phyloP scores from a whole-genome alignment of 1,140 invertebrate species.

The Conus betulinus region DNA sequence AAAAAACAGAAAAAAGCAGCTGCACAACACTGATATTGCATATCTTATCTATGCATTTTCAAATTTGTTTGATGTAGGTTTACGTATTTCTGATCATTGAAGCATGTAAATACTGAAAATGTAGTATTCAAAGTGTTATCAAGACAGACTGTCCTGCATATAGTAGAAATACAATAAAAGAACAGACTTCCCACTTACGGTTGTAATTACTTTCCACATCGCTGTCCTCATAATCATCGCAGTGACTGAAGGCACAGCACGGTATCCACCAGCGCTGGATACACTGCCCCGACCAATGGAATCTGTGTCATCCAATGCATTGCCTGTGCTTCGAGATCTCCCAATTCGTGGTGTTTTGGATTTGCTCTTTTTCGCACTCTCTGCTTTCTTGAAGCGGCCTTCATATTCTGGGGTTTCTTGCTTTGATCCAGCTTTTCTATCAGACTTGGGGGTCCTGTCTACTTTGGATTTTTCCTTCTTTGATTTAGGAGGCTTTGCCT shows the following conservation, averaged over 20 bases:
- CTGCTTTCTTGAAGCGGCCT: constrained; percentile 37
- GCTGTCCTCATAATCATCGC: constrained; percentile 37
- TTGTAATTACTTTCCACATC: constrained; percentile 39
- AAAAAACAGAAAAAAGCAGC: too few species aligned
- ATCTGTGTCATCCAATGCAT: constrained; percentile 30
- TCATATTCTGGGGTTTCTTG: constrained; percentile 13
- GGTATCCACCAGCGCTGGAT: neutral
- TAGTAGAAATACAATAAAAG: too few species aligned
- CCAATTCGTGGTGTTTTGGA: constrained; percentile 40
- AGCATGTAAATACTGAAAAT: too few species aligned
- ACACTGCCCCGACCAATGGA: constrained; percentile 23
- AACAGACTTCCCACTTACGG: constrained; percentile 32
- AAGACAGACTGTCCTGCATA: too few species aligned
- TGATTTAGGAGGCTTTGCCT: neutral
- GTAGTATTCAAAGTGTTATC: too few species aligned
- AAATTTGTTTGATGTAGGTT: too few species aligned
- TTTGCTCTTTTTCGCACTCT: constrained; percentile 22
- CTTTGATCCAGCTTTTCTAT: neutral
- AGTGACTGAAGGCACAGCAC: constrained; percentile 25
- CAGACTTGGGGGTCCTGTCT: neutral
- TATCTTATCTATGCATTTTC: too few species aligned
- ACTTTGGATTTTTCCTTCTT: neutral
- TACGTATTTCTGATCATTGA: too few species aligned
- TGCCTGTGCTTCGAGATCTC: constrained; percentile 28
- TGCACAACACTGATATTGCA: too few species aligned